Base-by-base conservation (phyloP, 2,888 invertebrate genomes). In the Nudaria mundana region DNA sequence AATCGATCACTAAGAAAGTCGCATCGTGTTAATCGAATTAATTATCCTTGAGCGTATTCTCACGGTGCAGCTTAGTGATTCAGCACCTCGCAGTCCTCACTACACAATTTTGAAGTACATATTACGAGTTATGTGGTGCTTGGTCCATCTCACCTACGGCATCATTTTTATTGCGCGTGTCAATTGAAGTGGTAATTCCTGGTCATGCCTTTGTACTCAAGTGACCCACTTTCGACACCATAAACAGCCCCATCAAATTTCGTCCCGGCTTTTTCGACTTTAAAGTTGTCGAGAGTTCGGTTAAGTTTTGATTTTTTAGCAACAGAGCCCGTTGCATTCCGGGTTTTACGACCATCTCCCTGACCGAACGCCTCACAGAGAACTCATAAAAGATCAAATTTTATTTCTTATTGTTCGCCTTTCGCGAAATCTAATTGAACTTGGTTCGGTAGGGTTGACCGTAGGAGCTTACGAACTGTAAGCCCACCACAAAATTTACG, bases 371-470 rank as follows among this genome's bases (percentile, higher is more conserved):
- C 63, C 77, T 81, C 83, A 81, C 85, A 76, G 73, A 63, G 63
- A 47, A 72, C 64, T 85, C 87, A 84, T 87, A 86, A 88, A 88
- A 79, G 83, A 75, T 68, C 79, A 68, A 63, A 83, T 84, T 88
- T 87, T 87, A 88, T 84, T 81, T 81, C 86, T 87, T 86, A 88
- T 88, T 88, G 88, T 87, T 85, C 86, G 79, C 76, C 75, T 81
- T 81, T 83, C 78, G 83, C 82, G 79, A 87, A 86, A 83, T 83
- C 84, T 84, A 86, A 87, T 88, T 85, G 88, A 84, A 86, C 82
- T 75, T 63, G 71, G 74, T 74, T 68, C 60, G 49, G 56, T 57
- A 54, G n/a, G n/a, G n/a, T n/a, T 51, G 43, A 6, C 10, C 16
- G 34, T 31, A 22, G 12, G 10, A 16, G 23, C 18, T 31, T 37